Evolutionary conservation across 2,113 vertebrate genomes (phyloP), one percentile per base, ranked within the genome.

Genomic region (Rhipidura dahli): DNA sequence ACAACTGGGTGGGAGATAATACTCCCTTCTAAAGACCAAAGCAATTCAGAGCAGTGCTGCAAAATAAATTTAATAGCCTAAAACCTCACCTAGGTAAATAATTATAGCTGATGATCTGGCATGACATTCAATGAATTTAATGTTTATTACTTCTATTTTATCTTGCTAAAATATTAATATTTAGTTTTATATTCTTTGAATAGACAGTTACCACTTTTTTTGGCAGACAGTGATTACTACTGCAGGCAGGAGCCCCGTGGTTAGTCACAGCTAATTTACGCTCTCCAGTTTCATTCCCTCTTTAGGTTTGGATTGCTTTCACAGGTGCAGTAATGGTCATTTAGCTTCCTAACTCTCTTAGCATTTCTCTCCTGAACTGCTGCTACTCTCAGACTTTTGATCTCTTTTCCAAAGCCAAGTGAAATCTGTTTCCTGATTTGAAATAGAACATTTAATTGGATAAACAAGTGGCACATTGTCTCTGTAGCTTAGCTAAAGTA

Each of bases 361-460:
- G 72, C 64, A 63, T 56, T 35, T 71, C 53, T 76, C 51, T 83
- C 49, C 49, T 78, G 26, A 89, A 75, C 47, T 91, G 19, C 64
- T 83, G 8, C 44, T 70, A 28, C 49, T 73, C 28, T 78, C 44
- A 84, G 39, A 56, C 28, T 81, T 96, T 13, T 56, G 44, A 89
- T 68, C 13, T 56, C 71, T 90, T 90, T 60, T 87, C 60, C 49
- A 75, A 93, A 91, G 31, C n/a, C 75, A 89, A 92, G 61, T 45
- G 53, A 89, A 94, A 89, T 56, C 27, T 3, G 16, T 50, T 84
- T 89, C 44, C 61, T 82, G 22, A 57, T 60, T 72, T 59, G 6
- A 94, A 71, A 84, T 16, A 53, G 53, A 92, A 90, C 40, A 40
- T 37, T 75, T 75, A 87, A 89, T 31, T 49, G 23, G 8, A 89